phyloP scores from a whole-genome alignment of 1,140 invertebrate genomes.

The Ridgeia piscesae region DNA sequence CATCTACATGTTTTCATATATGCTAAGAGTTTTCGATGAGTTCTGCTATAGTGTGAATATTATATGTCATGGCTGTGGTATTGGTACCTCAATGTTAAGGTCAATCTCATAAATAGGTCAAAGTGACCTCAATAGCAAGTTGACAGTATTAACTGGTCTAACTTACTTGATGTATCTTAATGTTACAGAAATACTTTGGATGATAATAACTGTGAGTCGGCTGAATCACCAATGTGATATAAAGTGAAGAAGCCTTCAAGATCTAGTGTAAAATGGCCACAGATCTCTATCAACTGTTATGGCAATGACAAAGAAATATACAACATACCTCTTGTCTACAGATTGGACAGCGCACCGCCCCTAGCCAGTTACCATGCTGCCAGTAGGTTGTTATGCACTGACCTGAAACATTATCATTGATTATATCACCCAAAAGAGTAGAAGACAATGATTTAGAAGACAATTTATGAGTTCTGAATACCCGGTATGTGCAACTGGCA shows the following conservation, averaged over 20 bases:
- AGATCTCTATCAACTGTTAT: background rate
- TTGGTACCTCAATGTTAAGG: no score
- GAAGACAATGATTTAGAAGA: no score
- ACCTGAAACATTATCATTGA: conserved; percentile 4
- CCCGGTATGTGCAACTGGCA: no score
- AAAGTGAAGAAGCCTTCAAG: background rate
- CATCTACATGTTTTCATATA: background rate
- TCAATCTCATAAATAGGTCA: no score
- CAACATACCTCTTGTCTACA: conserved; percentile 20
- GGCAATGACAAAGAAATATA: background rate
- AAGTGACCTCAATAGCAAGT: no score
- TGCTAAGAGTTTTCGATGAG: background rate
- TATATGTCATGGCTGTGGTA: background rate
- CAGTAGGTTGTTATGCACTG: conserved; percentile 17
- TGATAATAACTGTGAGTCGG: no score
- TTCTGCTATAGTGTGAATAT: background rate
- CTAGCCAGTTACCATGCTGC: conserved; percentile 17
- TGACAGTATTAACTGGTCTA: no score
- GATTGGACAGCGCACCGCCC: conserved; percentile 7
- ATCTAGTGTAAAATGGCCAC: background rate
- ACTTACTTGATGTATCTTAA: no score
- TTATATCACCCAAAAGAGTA: background rate
- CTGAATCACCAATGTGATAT: no score
- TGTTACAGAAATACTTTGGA: no score
- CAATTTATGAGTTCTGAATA: no score